A percentile compares a stretch with the other conserved stretches of the same genome.
Evolutionary conservation across 2,113 vertebrate species (phyloP).

Genomic region (Porphyrio hochstetteri): DNA sequence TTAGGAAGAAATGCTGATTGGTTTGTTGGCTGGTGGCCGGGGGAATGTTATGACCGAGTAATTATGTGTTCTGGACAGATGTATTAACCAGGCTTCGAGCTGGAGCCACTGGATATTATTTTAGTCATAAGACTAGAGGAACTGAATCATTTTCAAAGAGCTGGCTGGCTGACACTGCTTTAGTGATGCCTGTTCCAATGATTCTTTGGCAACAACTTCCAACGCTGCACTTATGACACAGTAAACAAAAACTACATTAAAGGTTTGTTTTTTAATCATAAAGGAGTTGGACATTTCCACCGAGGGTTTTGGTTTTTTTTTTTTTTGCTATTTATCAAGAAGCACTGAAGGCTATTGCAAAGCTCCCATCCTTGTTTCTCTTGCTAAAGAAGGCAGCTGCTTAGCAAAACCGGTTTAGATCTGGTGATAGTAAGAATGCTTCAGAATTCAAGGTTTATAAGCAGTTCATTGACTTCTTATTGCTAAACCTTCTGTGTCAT

Average conservation of each 20-base stretch:
- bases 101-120: slow-evolving; percentile 94
- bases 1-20: slow-evolving; percentile 82
- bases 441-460: slow-evolving; percentile 19
- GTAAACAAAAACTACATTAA: slow-evolving; percentile 85
- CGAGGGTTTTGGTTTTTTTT: slow-evolving; percentile 15
- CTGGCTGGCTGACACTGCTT: slow-evolving; percentile 77
- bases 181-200: slow-evolving; percentile 77
- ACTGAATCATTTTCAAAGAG: slow-evolving; percentile 82
- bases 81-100: slow-evolving; percentile 90
- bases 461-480: not conserved
- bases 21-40: slow-evolving; percentile 85
- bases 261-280: slow-evolving; percentile 79
- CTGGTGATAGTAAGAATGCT: not conserved
- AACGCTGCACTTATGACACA: slow-evolving; percentile 78
- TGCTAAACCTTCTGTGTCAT: not conserved
- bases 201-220: slow-evolving; percentile 80
- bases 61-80: slow-evolving; percentile 92
- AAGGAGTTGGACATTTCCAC: slow-evolving; percentile 76
- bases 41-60: slow-evolving; percentile 90
- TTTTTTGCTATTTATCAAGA: slow-evolving; percentile 74
- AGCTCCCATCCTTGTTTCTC: slow-evolving; percentile 57
- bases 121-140: slow-evolving; percentile 84
- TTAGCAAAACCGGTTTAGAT: slow-evolving; percentile 28
- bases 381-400: slow-evolving; percentile 41
- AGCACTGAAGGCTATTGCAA: slow-evolving; percentile 56